Evolutionary conservation across 2,888 invertebrate species (phyloP).

Genomic region (Orthonychiurus folsomi): DNA sequence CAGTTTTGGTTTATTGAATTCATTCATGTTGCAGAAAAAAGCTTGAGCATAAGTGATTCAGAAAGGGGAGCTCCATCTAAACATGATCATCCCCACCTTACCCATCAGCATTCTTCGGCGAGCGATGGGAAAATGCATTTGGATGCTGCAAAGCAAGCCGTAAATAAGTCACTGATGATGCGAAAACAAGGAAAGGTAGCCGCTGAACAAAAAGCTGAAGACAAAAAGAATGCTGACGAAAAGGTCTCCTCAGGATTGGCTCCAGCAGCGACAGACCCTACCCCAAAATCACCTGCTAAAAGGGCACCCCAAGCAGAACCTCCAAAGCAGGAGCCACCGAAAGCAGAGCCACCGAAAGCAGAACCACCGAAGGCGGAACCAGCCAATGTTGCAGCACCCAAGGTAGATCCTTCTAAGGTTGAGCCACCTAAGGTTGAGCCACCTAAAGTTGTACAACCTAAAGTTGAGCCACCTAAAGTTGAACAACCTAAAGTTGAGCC

Average conservation of each 20-base stretch:
- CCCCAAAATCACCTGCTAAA: not conserved
- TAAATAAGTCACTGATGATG: conserved; percentile 11
- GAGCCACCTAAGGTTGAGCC: not conserved
- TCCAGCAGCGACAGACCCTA: not conserved
- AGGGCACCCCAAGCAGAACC: not conserved
- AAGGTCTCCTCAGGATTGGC: not conserved
- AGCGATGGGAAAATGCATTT: conserved; percentile 17
- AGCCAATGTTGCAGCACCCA: not conserved
- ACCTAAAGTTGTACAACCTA: not conserved
- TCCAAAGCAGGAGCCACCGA: not conserved
- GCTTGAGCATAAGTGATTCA: not conserved
- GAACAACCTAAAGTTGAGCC: not conserved
- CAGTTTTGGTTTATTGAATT: not conserved
- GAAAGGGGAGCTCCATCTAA: conserved; percentile 1
- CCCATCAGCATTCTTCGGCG: conserved; percentile 18
- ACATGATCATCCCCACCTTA: not conserved
- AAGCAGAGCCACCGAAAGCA: not conserved
- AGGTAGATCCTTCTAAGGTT: not conserved
- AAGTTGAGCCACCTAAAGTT: not conserved
- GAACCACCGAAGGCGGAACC: not conserved
- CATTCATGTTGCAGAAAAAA: not conserved
- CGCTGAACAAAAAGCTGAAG: not conserved
- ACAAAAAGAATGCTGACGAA: conserved; percentile 3
- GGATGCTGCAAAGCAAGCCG: conserved; percentile 18
- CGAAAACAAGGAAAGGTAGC: not conserved